These are phyloP conservation scores for Psittacara wagleri DNA, from an alignment of 2,113 vertebrate genomes.

Conservation along the genomic window DNA sequence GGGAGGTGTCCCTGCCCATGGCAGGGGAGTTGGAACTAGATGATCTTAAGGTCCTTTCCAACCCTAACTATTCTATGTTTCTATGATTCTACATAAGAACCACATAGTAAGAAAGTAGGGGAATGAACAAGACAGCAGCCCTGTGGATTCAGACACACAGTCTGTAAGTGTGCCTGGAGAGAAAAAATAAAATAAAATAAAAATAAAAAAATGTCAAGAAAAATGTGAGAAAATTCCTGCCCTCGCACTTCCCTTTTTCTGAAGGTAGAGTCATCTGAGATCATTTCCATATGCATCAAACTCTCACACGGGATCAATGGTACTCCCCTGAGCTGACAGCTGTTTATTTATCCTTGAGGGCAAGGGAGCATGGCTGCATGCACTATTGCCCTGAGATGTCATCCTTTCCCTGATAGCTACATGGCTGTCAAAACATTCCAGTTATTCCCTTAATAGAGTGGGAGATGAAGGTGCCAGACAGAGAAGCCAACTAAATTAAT, in stretches of 20 bases:
- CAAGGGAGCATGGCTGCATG: background rate
- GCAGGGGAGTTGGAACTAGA: no score
- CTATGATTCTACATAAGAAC: background rate
- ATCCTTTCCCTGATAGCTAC: background rate
- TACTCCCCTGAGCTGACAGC: background rate
- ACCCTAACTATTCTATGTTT: no score
- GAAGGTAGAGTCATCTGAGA: background rate
- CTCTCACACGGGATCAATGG: background rate
- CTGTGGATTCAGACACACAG: background rate
- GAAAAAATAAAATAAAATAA: background rate
- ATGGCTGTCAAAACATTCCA: background rate
- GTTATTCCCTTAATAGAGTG: background rate
- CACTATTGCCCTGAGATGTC: background rate
- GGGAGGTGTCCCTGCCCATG: no score
- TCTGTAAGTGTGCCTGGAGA: background rate
- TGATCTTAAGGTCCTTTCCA: no score
- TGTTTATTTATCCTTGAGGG: background rate
- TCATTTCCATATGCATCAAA: background rate
- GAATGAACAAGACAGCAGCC: background rate
- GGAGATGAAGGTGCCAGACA: background rate
- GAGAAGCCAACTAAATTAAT: background rate
- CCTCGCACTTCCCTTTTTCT: background rate
- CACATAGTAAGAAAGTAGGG: background rate
- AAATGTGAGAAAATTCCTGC: background rate
- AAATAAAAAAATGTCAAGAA: background rate